Percentiles rank a stretch among this genome's conserved stretches.
Conservation (phyloP, 2,797 vertebrate species). For the Coccyzus lansbergi region DNA sequence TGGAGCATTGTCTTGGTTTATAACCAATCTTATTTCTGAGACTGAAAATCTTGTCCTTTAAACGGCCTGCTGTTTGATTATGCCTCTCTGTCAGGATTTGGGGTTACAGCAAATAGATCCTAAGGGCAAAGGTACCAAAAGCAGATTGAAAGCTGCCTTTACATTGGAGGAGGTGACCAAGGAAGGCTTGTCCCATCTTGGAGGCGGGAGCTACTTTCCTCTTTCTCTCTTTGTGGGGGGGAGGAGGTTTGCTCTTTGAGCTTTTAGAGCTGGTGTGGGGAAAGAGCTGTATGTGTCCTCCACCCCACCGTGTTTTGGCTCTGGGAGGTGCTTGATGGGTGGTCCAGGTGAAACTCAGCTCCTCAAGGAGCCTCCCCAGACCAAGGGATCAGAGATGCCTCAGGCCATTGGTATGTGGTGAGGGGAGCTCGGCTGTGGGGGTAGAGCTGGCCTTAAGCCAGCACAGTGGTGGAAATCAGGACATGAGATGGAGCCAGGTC, state of each 20-base stretch:
- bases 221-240: not conserved
- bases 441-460: not conserved
- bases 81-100: not conserved
- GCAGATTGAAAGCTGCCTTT: not conserved
- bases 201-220: not conserved
- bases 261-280: too few relatives aligned
- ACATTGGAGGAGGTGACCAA: not conserved
- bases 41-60: slow-evolving; percentile 2
- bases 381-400: not conserved
- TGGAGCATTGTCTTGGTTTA: not conserved
- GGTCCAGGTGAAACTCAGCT: not conserved
- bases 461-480: not conserved
- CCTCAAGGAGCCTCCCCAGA: not conserved
- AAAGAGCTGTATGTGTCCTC: not conserved
- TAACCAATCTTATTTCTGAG: not conserved
- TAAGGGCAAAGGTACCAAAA: not conserved
- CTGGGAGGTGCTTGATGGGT: not conserved
- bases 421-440: not conserved
- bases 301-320: not conserved
- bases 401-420: not conserved
- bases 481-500: not conserved
- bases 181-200: not conserved
- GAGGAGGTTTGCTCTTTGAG: not conserved
- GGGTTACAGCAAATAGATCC: not conserved
- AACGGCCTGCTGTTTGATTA: not conserved